Conservation (phyloP, 2,888 invertebrate genomes). For the Lasioglossum oenotherae region DNA sequence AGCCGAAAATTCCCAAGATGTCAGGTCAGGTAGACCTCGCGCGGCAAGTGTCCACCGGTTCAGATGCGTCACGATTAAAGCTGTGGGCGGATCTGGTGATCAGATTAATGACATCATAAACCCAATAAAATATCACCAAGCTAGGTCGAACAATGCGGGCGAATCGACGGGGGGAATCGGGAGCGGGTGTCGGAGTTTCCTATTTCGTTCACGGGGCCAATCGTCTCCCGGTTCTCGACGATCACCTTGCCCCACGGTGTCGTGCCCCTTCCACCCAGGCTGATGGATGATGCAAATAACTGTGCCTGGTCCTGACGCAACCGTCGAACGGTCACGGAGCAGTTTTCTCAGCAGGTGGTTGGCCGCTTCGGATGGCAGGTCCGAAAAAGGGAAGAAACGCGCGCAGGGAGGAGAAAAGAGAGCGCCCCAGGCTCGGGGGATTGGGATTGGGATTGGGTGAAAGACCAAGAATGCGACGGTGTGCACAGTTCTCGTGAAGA, state of each 20-base stretch:
- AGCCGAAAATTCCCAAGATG: slow-evolving; percentile 74
- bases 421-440: slow-evolving; percentile 28
- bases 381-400: slow-evolving; percentile 57
- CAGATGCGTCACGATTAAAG: slow-evolving; percentile 80
- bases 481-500: slow-evolving; percentile 61
- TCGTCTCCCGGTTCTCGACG: slow-evolving; percentile 33
- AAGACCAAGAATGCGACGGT: slow-evolving; percentile 53
- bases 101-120: slow-evolving; percentile 84
- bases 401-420: slow-evolving; percentile 33
- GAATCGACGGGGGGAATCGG: slow-evolving; percentile 76
- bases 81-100: slow-evolving; percentile 80
- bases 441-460: slow-evolving; percentile 34
- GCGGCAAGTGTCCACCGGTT: slow-evolving; percentile 56
- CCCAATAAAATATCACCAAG: slow-evolving; percentile 83
- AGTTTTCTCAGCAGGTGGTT: slow-evolving; percentile 82
- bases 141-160: slow-evolving; percentile 80
- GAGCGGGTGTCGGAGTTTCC: slow-evolving; percentile 51
- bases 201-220: slow-evolving; percentile 29
- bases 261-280: slow-evolving; percentile 46
- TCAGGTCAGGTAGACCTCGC: slow-evolving; percentile 62
- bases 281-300: slow-evolving; percentile 84
- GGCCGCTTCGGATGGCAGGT: slow-evolving; percentile 69
- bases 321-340: slow-evolving; percentile 74
- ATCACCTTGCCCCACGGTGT: slow-evolving; percentile 37
- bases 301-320: slow-evolving; percentile 76